A percentile compares a stretch with the other conserved stretches of the same genome.
These are phyloP conservation scores for Lepilemur septentrionalis DNA, from an alignment of 2,797 vertebrate genomes.

Conservation along the genomic window DNA sequence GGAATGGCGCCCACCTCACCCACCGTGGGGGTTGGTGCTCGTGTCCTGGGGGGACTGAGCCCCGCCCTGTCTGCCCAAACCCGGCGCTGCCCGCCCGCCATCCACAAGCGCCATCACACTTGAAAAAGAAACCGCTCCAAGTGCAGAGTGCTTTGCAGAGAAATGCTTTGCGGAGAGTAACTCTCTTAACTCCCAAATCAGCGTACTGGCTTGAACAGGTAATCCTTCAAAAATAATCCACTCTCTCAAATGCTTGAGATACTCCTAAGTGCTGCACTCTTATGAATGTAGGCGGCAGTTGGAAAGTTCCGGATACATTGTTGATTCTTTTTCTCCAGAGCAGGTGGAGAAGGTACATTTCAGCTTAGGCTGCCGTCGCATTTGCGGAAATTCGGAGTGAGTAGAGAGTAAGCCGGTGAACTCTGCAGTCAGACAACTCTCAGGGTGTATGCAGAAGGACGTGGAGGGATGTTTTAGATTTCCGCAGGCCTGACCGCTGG, in stretches of 20 bases:
- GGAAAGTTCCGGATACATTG: too few relatives aligned
- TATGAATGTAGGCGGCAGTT: background rate
- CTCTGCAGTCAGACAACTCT: fast-evolving
- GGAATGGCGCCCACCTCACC: fast-evolving
- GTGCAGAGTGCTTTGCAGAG: background rate
- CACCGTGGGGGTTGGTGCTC: fast-evolving
- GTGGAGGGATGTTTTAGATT: background rate
- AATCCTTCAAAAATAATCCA: fast-evolving
- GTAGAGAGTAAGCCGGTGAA: background rate
- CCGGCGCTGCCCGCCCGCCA: too few relatives aligned
- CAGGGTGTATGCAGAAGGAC: fast-evolving
- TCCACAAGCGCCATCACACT: too few relatives aligned
- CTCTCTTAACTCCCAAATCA: background rate
- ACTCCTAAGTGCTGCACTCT: background rate
- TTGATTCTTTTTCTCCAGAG: background rate
- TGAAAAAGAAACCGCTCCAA: fast-evolving
- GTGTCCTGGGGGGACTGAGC: background rate
- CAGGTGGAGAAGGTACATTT: fast-evolving
- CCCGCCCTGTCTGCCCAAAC: too few relatives aligned
- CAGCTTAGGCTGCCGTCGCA: fast-evolving
- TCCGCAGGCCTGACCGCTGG: fast-evolving
- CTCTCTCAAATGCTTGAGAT: background rate
- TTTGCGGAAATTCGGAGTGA: background rate
- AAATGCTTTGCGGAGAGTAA: background rate
- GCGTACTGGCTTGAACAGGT: background rate